Evolutionary conservation across 2,113 vertebrate species (phyloP), one percentile per base, ranked within the genome.

Genomic region (Seriola dumerili): DNA sequence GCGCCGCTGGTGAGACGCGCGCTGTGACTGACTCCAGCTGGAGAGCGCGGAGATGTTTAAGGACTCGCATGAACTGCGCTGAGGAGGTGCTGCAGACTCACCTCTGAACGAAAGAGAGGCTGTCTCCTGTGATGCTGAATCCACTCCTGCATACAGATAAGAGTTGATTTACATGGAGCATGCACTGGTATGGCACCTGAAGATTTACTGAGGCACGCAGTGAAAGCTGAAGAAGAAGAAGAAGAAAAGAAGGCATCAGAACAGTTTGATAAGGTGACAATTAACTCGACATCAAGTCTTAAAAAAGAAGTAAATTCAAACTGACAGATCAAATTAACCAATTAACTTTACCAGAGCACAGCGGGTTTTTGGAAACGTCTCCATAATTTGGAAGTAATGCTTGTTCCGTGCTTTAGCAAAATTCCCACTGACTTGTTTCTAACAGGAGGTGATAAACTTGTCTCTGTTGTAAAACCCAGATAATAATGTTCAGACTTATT

Each of bases 11-110:
- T 7, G 76, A 4, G 83, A 19, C 25, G 88, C 85, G 83, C 76
- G 69, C 68, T 0, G 40, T 9, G 59, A 72, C 81, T 44, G 85
- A 72, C 61, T 88, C 83, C 76, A 38, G 59, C 46, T 36, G 65
- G 72, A 78, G 87, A 66, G 76, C 78, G 73, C 76, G 16, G 48
- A 13, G 72, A 57, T 50, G 80, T 74, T 73, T n/a, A 76, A 72
- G 82, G 75, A 67, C 71, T 63, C 76, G 8, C 70, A 40, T 12
- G 21, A 77, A 6, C 42, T 10, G 73, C 44, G 48, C 36, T 2
- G 79, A 72, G 78, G 76, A 83, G 81, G 65, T 58, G 84, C 84
- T 29, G 77, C 68, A 68, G 42, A 13, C 70, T 79, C 76, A 80
- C 84, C 84, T 78, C 76, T 77, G 58, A 73, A n/a, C 42, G 48